These are phyloP conservation scores for Nephotettix cincticeps DNA, from an alignment of 1,140 invertebrate genomes.

Conservation along the genomic window DNA sequence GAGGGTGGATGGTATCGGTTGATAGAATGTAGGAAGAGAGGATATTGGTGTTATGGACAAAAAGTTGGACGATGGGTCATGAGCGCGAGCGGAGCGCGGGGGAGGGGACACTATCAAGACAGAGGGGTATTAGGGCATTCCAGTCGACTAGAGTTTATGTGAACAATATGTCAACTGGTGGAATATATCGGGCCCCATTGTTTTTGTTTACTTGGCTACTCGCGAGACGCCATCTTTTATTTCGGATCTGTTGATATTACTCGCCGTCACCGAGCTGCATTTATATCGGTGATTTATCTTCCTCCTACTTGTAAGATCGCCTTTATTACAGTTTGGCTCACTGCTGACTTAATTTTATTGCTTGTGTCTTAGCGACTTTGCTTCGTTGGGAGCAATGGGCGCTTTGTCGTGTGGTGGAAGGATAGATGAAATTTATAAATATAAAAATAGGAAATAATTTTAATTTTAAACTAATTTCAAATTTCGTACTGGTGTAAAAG, in stretches of 20 bases:
- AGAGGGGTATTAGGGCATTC: constrained; percentile 11
- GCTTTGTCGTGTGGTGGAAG: no score
- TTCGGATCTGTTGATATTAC: constrained; percentile 12
- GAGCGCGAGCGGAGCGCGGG: no score
- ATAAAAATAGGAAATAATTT: no score
- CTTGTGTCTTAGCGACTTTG: background rate
- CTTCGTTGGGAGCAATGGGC: no score
- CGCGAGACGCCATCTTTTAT: constrained; percentile 3
- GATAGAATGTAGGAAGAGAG: background rate
- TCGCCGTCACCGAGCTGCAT: constrained; percentile 5
- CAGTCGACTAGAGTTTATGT: constrained; percentile 12
- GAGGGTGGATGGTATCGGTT: no score
- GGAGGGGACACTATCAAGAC: background rate
- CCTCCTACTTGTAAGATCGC: background rate
- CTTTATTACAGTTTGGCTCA: constrained; percentile 13
- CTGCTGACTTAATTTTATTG: constrained; percentile 18
- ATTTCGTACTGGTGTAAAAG: no score
- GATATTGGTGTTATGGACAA: no score
- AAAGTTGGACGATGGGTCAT: no score
- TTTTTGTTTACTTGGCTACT: constrained; percentile 21
- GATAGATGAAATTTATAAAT: no score
- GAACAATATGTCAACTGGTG: background rate
- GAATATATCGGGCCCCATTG: constrained; percentile 10
- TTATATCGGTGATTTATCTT: constrained; percentile 10
- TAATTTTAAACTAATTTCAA: no score